Evolutionary conservation across 2,888 invertebrate species (phyloP).

Genomic region (Hydropsyche betteni): DNA sequence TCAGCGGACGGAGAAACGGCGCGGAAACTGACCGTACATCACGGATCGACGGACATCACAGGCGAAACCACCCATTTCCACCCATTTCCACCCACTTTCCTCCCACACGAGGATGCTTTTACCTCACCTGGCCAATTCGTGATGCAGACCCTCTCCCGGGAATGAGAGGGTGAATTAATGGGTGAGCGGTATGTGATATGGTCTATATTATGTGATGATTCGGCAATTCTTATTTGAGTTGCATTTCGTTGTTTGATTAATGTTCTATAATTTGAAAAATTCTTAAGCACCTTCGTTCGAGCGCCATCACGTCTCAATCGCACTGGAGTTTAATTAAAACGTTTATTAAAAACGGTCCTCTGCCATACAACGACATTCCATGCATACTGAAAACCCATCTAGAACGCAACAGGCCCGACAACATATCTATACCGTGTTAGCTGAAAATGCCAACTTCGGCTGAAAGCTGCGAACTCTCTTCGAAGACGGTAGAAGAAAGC

Average conservation of each 20-base stretch:
- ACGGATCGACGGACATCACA: constrained; percentile 1
- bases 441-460: no score
- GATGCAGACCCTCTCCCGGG: no score
- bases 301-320: background rate
- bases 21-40: constrained; percentile 27
- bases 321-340: background rate
- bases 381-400: no score
- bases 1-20: background rate
- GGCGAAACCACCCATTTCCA: background rate
- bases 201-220: background rate
- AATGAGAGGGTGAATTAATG: no score
- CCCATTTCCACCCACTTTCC: background rate
- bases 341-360: background rate
- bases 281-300: background rate
- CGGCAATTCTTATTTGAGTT: no score
- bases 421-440: no score
- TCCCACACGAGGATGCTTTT: background rate
- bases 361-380: background rate
- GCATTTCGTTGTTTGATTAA: no score
- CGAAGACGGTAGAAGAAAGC: background rate
- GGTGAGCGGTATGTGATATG: background rate
- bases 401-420: no score
- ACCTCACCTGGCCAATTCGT: background rate
- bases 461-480: background rate
- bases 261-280: no score